Percentiles rank a stretch among this genome's conserved stretches.
Conservation (phyloP, 2,888 invertebrate genomes). For the Anthophora plumipes region DNA sequence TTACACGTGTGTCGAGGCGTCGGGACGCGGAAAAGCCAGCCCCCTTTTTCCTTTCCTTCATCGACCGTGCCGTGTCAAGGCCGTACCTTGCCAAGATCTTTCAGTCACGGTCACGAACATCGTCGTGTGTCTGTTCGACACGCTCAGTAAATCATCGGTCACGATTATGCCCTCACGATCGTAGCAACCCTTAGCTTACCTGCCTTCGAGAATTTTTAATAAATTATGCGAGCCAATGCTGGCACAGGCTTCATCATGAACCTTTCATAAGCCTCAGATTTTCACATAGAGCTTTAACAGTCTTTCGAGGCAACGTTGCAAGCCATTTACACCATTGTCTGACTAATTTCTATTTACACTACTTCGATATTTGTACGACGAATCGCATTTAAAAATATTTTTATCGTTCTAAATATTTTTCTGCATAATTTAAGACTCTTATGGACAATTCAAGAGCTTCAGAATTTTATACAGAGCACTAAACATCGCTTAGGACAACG, state of each 20-base stretch:
- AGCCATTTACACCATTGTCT: no score
- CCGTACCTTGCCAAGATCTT: slow-evolving; percentile 56
- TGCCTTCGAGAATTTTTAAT: slow-evolving; percentile 11
- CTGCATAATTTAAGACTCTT: no score
- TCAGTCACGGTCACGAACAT: slow-evolving; percentile 72
- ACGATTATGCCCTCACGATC: slow-evolving; percentile 29
- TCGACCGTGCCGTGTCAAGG: slow-evolving; percentile 69
- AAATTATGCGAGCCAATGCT: neutral
- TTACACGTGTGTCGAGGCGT: slow-evolving; percentile 11
- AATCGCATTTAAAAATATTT: no score
- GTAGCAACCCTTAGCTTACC: neutral
- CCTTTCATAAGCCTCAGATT: no score
- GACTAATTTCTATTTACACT: no score
- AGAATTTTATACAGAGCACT: no score
- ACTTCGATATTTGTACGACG: no score
- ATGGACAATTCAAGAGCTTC: no score
- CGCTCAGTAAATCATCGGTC: slow-evolving; percentile 30
- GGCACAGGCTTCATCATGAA: neutral
- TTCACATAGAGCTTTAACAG: no score
- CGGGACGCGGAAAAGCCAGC: slow-evolving; percentile 36
- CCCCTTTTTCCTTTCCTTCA: slow-evolving; percentile 60
- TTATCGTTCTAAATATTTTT: neutral
- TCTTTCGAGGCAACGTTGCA: no score
- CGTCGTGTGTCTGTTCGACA: slow-evolving; percentile 41
- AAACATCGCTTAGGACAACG: no score